These are phyloP conservation scores for Trissolcus brochymenae DNA, from an alignment of 2,888 invertebrate species.

Conservation along the genomic window DNA sequence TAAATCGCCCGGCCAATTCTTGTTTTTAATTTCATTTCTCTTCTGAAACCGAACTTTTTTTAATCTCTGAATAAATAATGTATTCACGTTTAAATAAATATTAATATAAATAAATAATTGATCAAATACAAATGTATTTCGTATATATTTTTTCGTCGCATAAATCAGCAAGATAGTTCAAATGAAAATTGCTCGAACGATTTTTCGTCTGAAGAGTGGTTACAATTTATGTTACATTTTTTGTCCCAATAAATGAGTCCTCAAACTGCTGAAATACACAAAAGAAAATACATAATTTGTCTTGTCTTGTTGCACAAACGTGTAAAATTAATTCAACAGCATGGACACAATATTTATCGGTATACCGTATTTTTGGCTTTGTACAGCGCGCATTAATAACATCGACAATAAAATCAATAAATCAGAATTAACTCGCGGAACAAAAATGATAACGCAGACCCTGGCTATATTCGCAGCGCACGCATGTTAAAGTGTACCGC, in stretches of 20 bases:
- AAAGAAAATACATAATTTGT: neutral
- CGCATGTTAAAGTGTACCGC: constrained; percentile 20
- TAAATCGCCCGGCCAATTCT: neutral
- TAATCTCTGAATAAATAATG: no score
- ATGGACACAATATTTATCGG: constrained; percentile 31
- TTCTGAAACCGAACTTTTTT: neutral
- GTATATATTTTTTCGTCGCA: neutral
- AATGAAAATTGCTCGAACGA: neutral
- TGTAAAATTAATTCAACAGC: constrained; percentile 29
- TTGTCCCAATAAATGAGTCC: no score
- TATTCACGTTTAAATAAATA: no score
- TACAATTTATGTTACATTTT: no score
- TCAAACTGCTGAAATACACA: neutral
- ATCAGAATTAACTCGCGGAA: constrained; percentile 43
- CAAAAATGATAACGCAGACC: constrained; percentile 22
- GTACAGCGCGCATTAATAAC: constrained; percentile 39
- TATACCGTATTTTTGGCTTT: constrained; percentile 21
- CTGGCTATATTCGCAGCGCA: neutral
- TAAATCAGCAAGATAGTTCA: neutral
- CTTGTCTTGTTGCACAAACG: constrained; percentile 7
- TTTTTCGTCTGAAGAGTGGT: no score
- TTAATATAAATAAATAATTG: no score
- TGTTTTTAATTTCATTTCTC: neutral
- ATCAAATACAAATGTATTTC: no score
- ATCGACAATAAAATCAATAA: constrained; percentile 48